phyloP scores from a whole-genome alignment of 2,113 vertebrate species.

The Cynoglossus semilaevis region DNA sequence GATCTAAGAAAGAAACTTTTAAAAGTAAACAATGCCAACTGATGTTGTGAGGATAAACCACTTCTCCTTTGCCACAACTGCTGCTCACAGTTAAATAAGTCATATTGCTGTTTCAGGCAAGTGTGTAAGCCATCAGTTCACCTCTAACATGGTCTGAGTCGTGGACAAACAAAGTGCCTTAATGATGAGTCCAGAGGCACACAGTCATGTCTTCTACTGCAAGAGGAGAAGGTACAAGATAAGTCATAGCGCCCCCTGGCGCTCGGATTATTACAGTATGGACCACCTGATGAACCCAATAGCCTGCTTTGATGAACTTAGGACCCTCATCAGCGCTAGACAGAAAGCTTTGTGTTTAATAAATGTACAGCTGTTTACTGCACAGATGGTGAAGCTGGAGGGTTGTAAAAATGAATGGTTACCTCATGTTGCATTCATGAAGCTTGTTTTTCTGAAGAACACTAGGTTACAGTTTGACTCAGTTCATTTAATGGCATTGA shows the following conservation, averaged over 20 bases:
- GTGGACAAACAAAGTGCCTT: slow-evolving; percentile 76
- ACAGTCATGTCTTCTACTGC: slow-evolving; percentile 50
- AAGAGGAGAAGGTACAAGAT: slow-evolving; percentile 25
- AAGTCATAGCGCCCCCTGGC: slow-evolving; percentile 34
- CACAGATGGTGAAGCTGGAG: slow-evolving; percentile 44
- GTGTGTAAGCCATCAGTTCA: slow-evolving; percentile 67
- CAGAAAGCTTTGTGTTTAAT: slow-evolving; percentile 39
- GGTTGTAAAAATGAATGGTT: slow-evolving; percentile 53
- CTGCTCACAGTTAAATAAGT: slow-evolving; percentile 60
- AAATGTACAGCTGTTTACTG: slow-evolving; percentile 56
- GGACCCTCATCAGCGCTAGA: slow-evolving; percentile 24
- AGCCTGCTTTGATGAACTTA: slow-evolving; percentile 30
- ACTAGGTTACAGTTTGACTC: slow-evolving; percentile 32
- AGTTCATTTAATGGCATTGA: slow-evolving; percentile 23
- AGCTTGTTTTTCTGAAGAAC: slow-evolving; percentile 41
- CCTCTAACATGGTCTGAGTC: slow-evolving; percentile 60
- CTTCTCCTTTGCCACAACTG: slow-evolving; percentile 59
- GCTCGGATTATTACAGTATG: slow-evolving; percentile 32
- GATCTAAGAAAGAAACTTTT: slow-evolving; percentile 10
- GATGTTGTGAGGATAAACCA: slow-evolving; percentile 28
- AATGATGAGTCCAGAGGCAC: slow-evolving; percentile 69
- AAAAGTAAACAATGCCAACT: slow-evolving; percentile 37
- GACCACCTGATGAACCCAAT: slow-evolving; percentile 43
- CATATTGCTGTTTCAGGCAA: slow-evolving; percentile 66
- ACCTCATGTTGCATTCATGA: slow-evolving; percentile 59